Percentiles rank a stretch among this genome's conserved stretches.
Conservation (phyloP, 2,797 vertebrate species). For the Karalla daura region DNA sequence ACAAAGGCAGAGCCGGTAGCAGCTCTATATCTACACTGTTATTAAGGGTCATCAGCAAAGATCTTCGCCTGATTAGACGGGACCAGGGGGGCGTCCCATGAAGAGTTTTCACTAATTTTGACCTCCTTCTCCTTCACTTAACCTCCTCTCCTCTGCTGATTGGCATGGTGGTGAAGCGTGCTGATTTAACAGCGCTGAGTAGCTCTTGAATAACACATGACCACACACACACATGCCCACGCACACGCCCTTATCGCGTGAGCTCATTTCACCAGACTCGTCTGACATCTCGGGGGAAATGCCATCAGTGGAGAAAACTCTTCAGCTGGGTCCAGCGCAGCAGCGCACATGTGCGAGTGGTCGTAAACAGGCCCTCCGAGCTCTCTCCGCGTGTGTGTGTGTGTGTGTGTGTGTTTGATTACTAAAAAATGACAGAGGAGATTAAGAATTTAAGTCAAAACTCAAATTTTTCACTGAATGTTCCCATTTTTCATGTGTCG, state of each 20-base stretch:
- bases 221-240: conserved; percentile 10
- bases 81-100: background rate
- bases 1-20: background rate
- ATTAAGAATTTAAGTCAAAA: conserved; percentile 1
- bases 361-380: conserved; percentile 7
- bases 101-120: background rate
- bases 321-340: conserved; percentile 20
- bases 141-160: conserved; percentile 39
- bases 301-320: conserved; percentile 37
- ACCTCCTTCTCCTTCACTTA: background rate
- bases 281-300: conserved; percentile 40
- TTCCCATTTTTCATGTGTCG: too few species aligned
- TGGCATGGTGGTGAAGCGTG: conserved; percentile 29
- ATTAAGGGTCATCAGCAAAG: conserved; percentile 4
- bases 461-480: background rate
- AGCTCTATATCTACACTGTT: background rate
- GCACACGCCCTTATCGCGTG: conserved; percentile 45
- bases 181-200: conserved; percentile 41
- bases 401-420: background rate
- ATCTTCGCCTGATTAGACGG: background rate
- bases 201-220: conserved; percentile 20
- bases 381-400: background rate
- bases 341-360: conserved; percentile 25
- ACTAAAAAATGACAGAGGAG: conserved; percentile 9
- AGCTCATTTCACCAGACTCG: conserved; percentile 44